phyloP scores from a whole-genome alignment of 2,888 invertebrate species.

The Celastrina argiolus region DNA sequence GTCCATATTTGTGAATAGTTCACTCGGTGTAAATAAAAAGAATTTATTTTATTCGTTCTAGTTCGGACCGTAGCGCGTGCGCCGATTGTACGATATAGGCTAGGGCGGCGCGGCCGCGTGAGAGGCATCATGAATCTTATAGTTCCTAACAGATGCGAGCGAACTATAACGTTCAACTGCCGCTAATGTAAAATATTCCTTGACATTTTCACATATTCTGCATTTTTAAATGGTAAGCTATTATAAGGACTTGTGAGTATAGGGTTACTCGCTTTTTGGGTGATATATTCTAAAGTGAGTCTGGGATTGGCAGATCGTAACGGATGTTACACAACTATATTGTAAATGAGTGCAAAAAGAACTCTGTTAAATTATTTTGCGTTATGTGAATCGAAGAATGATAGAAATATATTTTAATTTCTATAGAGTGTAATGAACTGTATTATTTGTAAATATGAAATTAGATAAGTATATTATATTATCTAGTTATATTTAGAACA shows the following conservation, averaged over 20 bases:
- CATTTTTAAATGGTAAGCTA: slow-evolving; percentile 75
- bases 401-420: slow-evolving; percentile 78
- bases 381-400: slow-evolving; percentile 78
- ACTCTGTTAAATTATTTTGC: slow-evolving; percentile 79
- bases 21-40: slow-evolving; percentile 61
- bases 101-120: slow-evolving; percentile 44
- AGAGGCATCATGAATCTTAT: slow-evolving; percentile 77
- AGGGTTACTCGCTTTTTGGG: slow-evolving; percentile 74
- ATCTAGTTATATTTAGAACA: slow-evolving; percentile 78
- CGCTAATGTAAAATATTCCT: slow-evolving; percentile 75
- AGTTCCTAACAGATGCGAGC: slow-evolving; percentile 77
- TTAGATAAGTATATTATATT: slow-evolving; percentile 80
- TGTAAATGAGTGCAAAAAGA: slow-evolving; percentile 78
- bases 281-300: slow-evolving; percentile 75
- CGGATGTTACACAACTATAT: slow-evolving; percentile 71
- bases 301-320: slow-evolving; percentile 67
- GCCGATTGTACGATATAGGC: slow-evolving; percentile 55
- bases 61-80: slow-evolving; percentile 55
- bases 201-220: slow-evolving; percentile 76
- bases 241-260: slow-evolving; percentile 68
- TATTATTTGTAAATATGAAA: slow-evolving; percentile 81
- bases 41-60: slow-evolving; percentile 69
- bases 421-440: slow-evolving; percentile 76
- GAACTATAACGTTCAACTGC: slow-evolving; percentile 78
- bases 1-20: slow-evolving; percentile 65